Evolutionary conservation across 2,797 vertebrate species (phyloP), one percentile per base, ranked within the genome.

Genomic region (Arnoldichthys spilopterus): DNA sequence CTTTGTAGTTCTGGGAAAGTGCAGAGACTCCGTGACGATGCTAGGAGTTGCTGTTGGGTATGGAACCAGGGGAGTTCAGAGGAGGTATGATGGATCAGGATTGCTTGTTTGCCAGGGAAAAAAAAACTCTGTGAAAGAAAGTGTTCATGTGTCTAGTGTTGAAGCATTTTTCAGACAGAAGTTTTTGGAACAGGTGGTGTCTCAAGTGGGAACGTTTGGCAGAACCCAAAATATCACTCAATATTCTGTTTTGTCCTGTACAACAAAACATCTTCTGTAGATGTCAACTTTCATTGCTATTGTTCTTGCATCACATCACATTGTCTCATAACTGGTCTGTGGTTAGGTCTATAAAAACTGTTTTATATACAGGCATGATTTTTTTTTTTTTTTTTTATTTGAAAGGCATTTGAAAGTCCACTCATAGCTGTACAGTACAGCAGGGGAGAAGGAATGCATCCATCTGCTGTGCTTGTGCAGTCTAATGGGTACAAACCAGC

Each of bases 161-260:
- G 24, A 67, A 79, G 28, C 61, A 73, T 79, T 67, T 79, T 78
- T 73, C 63, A 34, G 78, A 74, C 62, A 13, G 34, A 74, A 74
- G 62, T 73, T 79, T 79, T 67, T 47, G 53, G 63, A 74, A 69
- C 78, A 69, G 49, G 59, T 45, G 49, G 61, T 61, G 77, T 66
- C 49, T 66, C 62, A 37, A 51, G 62, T 74, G 51, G 63, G 63
- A 69, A 18, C 6, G 47, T 70, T 62, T 74, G 53, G 72, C 53
- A 59, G 63, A 45, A 69, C 51, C 68, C 47, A 54, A 45, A 68
- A 68, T 68, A 68, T 28, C 47, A 30, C 24, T 28, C 6, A 15
- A n/a, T 47, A 24, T 49, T 73, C 32, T 13, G 63, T 47, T 64
- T 64, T 64, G 58, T 71, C 34, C 68, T 70, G 68, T 18, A 22